These are phyloP conservation scores for Stercorarius parasiticus DNA, from an alignment of 2,113 vertebrate species.

Conservation along the genomic window DNA sequence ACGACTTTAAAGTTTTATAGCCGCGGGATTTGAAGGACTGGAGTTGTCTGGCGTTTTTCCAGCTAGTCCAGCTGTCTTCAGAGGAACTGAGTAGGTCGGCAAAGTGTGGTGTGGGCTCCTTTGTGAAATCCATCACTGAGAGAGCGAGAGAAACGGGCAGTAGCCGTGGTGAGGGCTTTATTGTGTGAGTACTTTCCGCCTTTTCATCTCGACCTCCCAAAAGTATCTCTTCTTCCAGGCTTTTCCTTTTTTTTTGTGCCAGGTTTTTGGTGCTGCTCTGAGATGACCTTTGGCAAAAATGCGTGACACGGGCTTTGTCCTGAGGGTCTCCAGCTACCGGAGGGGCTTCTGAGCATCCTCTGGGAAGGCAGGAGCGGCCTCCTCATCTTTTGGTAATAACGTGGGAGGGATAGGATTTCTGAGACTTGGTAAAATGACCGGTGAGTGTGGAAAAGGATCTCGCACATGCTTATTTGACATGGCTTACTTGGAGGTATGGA, in stretches of 20 bases:
- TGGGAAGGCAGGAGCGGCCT: neutral
- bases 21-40: neutral
- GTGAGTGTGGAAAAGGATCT: neutral
- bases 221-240: neutral
- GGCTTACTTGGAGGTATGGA: slow-evolving; percentile 1
- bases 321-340: neutral
- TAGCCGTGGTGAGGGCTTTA: neutral
- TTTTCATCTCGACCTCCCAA: neutral
- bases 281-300: neutral
- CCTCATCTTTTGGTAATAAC: neutral
- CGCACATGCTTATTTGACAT: neutral
- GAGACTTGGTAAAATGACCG: neutral
- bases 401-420: neutral
- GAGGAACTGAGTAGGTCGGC: neutral
- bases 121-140: neutral
- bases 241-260: neutral
- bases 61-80: neutral
- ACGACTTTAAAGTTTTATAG: neutral
- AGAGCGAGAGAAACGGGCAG: neutral
- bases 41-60: neutral
- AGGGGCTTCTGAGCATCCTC: neutral
- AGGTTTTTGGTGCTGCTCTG: neutral
- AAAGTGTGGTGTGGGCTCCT: neutral
- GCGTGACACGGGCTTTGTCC: fast-evolving
- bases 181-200: neutral